Base-by-base conservation (phyloP, 2,113 vertebrate species). In the Neotoma lepida region DNA sequence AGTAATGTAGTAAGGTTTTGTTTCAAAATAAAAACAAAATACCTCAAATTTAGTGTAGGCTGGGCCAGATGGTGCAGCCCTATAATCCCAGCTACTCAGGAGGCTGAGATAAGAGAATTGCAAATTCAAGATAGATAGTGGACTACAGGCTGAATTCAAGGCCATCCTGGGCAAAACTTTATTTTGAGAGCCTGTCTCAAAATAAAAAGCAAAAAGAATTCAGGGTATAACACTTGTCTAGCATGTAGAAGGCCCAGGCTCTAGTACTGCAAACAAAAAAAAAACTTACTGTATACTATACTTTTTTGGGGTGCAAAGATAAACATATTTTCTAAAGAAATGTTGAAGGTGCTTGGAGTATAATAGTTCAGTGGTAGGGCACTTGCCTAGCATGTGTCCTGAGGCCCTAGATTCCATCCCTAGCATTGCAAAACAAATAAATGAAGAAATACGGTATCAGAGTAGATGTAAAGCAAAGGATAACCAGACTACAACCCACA, bases 191-290 rank as follows among this genome's bases (percentile, higher is more conserved):
- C 39, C 26, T 18, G 30, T 33, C 66, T n/a, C 41, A 78, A 70
- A 90, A 70, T 33, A 56, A 44, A 81, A 85, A 77, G 86, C 41
- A 46, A 49, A 77, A 77, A 22, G 84, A 92, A 70, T 33, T 91
- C 8, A 91, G 56, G 30, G 51, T 13, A 86, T 70, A 92, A 35
- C 35, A 76, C 15, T 64, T 77, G 26, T 46, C 44, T 86, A 92
- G 35, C 56, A 86, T 54, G 44, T 20, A 18, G 24, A 18, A 92
- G 41, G 9, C 58, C 44, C 39, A 63, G 58, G 46, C 20, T 64
- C 58, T 30, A n/a, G 22, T 46, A 26, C 8, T 49, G 17, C 9
- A 66, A 64, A 85, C 41, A 64, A 30, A 14, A 84, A 84, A 84
- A 84, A 82, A 82, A 4, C n/a, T 63, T 84, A 44, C 15, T 63